Conservation (phyloP, 2,888 invertebrate genomes). For the Scrobipalpa atriplicella region DNA sequence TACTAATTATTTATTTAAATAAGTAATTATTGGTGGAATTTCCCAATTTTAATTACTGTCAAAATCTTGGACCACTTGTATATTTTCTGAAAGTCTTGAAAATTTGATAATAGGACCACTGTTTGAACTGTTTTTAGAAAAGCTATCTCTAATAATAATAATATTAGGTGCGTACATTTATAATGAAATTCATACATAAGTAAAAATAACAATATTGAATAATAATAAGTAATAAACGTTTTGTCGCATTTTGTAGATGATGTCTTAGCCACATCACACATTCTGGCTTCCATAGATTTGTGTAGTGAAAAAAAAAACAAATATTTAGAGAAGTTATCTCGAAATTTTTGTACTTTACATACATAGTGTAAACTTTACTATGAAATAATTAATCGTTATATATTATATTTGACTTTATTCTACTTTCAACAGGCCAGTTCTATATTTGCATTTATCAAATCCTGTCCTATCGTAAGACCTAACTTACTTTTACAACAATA, state of each 20-base stretch:
- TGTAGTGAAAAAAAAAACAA: constrained; percentile 51
- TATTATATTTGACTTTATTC: constrained; percentile 20
- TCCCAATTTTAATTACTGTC: constrained; percentile 30
- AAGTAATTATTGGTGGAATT: constrained; percentile 31
- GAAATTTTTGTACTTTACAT: constrained; percentile 67
- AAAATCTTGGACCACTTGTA: constrained; percentile 72
- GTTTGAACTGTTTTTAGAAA: constrained; percentile 55
- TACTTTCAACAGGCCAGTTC: constrained; percentile 47
- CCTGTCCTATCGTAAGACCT: neutral
- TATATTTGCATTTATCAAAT: constrained; percentile 64
- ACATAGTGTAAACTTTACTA: constrained; percentile 42
- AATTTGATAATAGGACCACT: constrained; percentile 67
- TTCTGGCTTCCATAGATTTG: constrained; percentile 80
- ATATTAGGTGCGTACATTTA: constrained; percentile 57
- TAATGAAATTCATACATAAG: constrained; percentile 36
- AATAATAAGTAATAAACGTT: constrained; percentile 42
- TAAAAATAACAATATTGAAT: constrained; percentile 42
- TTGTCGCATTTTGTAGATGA: constrained; percentile 62
- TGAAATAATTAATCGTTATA: constrained; percentile 28
- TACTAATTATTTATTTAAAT: neutral
- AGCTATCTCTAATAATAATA: constrained; percentile 69
- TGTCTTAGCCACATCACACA: constrained; percentile 56
- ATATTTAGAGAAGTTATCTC: constrained; percentile 30
- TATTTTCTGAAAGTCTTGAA: constrained; percentile 64
- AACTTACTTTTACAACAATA: too few species aligned